phyloP scores from a whole-genome alignment of 1,140 invertebrate species.

The Hypothenemus hampei region DNA sequence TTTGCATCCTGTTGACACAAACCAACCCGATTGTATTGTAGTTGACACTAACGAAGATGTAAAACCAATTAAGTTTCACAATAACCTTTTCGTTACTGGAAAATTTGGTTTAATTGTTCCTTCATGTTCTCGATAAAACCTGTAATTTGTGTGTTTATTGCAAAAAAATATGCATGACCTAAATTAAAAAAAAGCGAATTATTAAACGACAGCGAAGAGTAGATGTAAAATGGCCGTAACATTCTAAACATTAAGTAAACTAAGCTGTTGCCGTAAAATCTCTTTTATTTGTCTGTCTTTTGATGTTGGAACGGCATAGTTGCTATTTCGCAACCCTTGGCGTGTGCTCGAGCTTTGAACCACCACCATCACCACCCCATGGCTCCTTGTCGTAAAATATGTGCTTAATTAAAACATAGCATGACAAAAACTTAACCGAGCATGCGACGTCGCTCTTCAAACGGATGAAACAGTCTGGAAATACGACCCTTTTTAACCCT shows the following conservation, averaged over 20 bases:
- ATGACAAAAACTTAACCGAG: conserved; percentile 45
- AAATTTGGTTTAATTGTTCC: too few species aligned
- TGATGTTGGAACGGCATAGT: conserved; percentile 34
- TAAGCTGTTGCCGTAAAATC: conserved; percentile 18
- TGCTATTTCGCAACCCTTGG: conserved; percentile 33
- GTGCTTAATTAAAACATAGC: conserved; percentile 46
- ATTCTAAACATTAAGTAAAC: conserved; percentile 18
- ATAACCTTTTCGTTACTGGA: too few species aligned
- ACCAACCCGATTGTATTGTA: too few species aligned
- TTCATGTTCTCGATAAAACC: too few species aligned
- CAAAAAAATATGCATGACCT: too few species aligned
- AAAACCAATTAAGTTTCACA: too few species aligned
- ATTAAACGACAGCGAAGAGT: conserved; percentile 3
- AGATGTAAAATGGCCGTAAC: conserved; percentile 7
- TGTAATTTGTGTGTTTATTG: too few species aligned
- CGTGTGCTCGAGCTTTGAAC: conserved; percentile 35
- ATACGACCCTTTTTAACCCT: conserved; percentile 20
- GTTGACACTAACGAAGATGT: too few species aligned
- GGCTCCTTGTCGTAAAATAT: conserved; percentile 42
- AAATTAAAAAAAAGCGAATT: too few species aligned
- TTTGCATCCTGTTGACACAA: too few species aligned
- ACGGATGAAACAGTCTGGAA: conserved; percentile 32
- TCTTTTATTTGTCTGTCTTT: conserved; percentile 20
- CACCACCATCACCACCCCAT: too few species aligned
- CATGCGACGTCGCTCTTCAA: conserved; percentile 41